Evolutionary conservation across 2,113 vertebrate genomes (phyloP), one percentile per base, ranked within the genome.

Genomic region (Sclerurus mexicanus): DNA sequence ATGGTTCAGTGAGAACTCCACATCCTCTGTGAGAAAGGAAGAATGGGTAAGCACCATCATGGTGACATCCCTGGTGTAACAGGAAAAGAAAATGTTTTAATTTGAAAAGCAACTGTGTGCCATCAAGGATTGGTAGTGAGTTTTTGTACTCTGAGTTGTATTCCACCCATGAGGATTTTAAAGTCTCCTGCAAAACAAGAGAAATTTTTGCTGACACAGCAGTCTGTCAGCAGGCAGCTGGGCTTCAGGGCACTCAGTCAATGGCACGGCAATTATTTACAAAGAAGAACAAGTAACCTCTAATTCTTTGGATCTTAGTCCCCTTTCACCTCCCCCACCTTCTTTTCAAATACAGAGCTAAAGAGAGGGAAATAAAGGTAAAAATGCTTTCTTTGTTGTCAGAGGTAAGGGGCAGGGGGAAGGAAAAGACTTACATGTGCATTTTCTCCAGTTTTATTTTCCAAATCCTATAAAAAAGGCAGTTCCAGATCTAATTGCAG

Each of bases 251-350:
- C 85, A 49, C 46, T 80, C 85, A 40, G 47, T 93, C 79, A 86
- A 63, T 67, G 49, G 75, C 52, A 86, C 6, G 11, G 76, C 66
- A 90, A 86, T 96, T 96, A 93, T 84, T 93, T 83, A 81, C 85
- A 93, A 80, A 90, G 77, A 69, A 73, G 69, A 94, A 80, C 83
- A 83, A 96, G 60, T 83, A 90, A 81, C 64, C 68, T 88, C 68
- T 73, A 88, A 67, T 77, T 91, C 95, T 84, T 88, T 81, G 13
- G 27, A 56, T 77, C 30, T 91, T 35, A 47, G 75, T 19, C 50
- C 25, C 27, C 35, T 90, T 95, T 89, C 56, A 80, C 72, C n/a
- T 81, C 60, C 64, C 52, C 56, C 82, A 52, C 14, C 44, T 47
- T 71, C 56, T 22, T 88, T 84, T 83, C 63, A 96, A 92, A 74